Base-by-base conservation (phyloP, 2,797 vertebrate genomes). In the Microhierax caerulescens region DNA sequence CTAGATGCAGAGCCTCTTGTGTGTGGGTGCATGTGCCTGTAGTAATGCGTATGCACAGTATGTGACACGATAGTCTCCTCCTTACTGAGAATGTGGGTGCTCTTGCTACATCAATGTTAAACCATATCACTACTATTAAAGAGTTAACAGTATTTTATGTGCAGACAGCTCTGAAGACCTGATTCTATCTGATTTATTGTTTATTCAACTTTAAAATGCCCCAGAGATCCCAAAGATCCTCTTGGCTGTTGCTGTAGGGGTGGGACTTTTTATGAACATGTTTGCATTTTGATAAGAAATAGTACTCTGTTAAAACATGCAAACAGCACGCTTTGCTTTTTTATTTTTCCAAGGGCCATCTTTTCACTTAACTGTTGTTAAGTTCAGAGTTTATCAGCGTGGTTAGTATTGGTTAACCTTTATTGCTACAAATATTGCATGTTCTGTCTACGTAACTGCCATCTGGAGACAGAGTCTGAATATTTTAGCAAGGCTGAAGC, bases 211-310 rank as follows among this genome's bases (percentile, higher is more conserved):
- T 91, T 64, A 90, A 91, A 96, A 83, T 36, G 37, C 82, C 61
- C 79, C 61, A 69, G 63, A 88, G 87, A 90, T 78, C 85, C 82
- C 59, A 56, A 37, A 72, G 94, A 86, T 95, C 74, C 63, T 76
- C 88, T 94, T 93, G 83, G 88, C 80, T 89, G 63, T 88, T 92
- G 88, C 85, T 82, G 34, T n/a, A 89, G 84, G 72, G 68, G 45
- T 87, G 88, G 68, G 45, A 87, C 67, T 81, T 90, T 90, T 12
- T 9, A 48, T 22, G 59, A 79, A 60, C n/a, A 10, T 76, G 83
- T 97, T 95, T 95, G 39, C 63, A 70, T 91, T 94, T 95, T 79
- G 80, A 95, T 93, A 93, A 92, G 83, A 85, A 86, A 59, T 70
- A 80, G 77, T 57, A 79, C 64, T 91, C 82, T 79, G 39, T 78